These are phyloP conservation scores for Strigamia maritima DNA, from an alignment of 2,888 invertebrate species.

Conservation along the genomic window DNA sequence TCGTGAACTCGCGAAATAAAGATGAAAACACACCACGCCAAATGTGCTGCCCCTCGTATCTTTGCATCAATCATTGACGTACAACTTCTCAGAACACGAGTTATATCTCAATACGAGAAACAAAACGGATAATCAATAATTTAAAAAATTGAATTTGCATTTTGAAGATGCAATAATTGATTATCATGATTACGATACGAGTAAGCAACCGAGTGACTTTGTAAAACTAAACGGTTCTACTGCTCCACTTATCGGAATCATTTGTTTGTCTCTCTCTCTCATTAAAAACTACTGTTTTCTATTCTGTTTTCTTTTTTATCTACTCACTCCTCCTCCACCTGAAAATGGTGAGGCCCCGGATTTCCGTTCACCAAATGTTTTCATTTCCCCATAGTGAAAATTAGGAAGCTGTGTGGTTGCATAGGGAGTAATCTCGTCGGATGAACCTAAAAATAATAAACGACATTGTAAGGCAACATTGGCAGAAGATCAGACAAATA, in stretches of 20 bases:
- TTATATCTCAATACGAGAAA: neutral
- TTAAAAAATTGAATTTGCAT: too few relatives aligned
- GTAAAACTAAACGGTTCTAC: neutral
- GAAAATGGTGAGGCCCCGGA: slow-evolving; percentile 31
- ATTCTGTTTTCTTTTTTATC: neutral
- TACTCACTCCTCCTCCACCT: slow-evolving; percentile 36
- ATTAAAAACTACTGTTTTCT: neutral
- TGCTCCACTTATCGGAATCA: neutral
- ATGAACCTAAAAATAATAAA: slow-evolving; percentile 29
- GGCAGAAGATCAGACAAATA: slow-evolving; percentile 15
- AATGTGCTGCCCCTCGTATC: neutral
- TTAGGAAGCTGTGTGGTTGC: slow-evolving; percentile 39
- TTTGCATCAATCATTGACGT: neutral
- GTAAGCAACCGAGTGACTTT: neutral
- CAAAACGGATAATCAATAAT: neutral
- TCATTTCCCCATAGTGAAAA: slow-evolving; percentile 39
- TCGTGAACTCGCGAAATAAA: slow-evolving; percentile 24
- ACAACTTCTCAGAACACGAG: neutral
- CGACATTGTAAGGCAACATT: neutral
- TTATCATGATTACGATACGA: too few relatives aligned
- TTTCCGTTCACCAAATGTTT: slow-evolving; percentile 39
- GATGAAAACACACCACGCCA: slow-evolving; percentile 26
- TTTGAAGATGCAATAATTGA: too few relatives aligned
- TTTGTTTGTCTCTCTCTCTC: neutral
- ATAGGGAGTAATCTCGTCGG: slow-evolving; percentile 38